Evolutionary conservation across 1,140 invertebrate species (phyloP), one percentile per base, ranked within the genome.

Genomic region (Nephila pilipes): DNA sequence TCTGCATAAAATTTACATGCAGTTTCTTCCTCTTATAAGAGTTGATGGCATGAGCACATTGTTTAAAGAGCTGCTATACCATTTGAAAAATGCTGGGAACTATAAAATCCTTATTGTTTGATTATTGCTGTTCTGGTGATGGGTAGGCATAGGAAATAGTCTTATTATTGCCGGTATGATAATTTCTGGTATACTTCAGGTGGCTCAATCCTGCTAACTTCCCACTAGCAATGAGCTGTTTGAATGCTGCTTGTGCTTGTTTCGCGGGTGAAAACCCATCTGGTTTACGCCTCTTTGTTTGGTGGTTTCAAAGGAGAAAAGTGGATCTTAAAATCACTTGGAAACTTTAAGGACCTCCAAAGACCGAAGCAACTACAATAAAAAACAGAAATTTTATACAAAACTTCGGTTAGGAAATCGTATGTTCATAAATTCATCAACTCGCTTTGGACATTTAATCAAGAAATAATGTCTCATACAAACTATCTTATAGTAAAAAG

Each of bases 321-420:
- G 92, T 98, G 96, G 36, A 98, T 97, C 94, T 98, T 96, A 29
- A 98, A 97, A 95, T 98, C 97, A 95, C 97, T 97, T 29, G 98
- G 97, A 94, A 96, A 96, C 92, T 94, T 97, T 97, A 89, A 99
- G 96, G 94, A 98, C 96, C 96, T 99, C 98, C 80, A 99, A 96
- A 81, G 97, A 97, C 98, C 93, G 96, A 60, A 36, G 79, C 63
- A 80, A 94, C 94, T 94, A 36, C 6, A 94, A 83, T n/a, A n/a
- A n/a, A n/a, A n/a, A n/a, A n/a, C n/a, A n/a, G 10, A 6, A 85
- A n/a, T 55, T 65, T 54, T 81, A n/a, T n/a, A n/a, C n/a, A n/a
- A n/a, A n/a, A n/a, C n/a, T n/a, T n/a, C n/a, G n/a, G n/a, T n/a
- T n/a, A n/a, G n/a, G n/a, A n/a, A n/a, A n/a, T n/a, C n/a, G n/a